Evolutionary conservation across 35 echinoderm and acorn worm genomes (phyloP), one percentile per base, ranked within the genome.

Genomic region (Lytechinus variegatus): DNA sequence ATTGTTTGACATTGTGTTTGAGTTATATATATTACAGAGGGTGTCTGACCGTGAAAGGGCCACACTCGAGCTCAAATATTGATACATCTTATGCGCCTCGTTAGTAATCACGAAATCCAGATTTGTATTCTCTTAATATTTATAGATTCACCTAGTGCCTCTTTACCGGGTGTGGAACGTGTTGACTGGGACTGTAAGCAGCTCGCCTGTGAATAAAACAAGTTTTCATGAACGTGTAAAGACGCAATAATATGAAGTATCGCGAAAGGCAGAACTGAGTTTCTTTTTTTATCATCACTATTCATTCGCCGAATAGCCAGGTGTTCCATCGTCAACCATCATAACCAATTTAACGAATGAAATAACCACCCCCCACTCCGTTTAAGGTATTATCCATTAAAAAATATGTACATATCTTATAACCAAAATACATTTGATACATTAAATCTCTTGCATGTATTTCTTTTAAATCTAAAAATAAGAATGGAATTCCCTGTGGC

Each of bases 1-100:
- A 93, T 93, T 93, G 92, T 57, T 93, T 54, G 52, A 57, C 92
- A 57, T 93, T 93, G 88, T 93, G 92, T 79, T 79, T 79, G 66
- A 79, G 66, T 79, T 79, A 79, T 79, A 79, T 79, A 79, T 79
- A 24, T 79, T 57, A 57, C 53, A 54, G n/a, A 93, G 21, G n/a
- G 92, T 33, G 27, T 79, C n/a, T 24, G 66, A 79, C 61, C 61
- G 61, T 71, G 61, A 5, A 71, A 16, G 61, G 61, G 24, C 66
- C 66, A n/a, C 66, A 7, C 66, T 79, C 66, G 8, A 24, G 16
- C 66, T 79, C 66, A 79, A 79, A 79, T 79, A 79, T 79, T 79
- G 66, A 79, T 79, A 79, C 66, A n/a, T 79, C 13, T 58, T 79
- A 79, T 79, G 66, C 66, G 66, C 66, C 66, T 24, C 66, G 66